Base-by-base conservation (phyloP, 2,888 invertebrate species). In the Plagodis dolabraria region DNA sequence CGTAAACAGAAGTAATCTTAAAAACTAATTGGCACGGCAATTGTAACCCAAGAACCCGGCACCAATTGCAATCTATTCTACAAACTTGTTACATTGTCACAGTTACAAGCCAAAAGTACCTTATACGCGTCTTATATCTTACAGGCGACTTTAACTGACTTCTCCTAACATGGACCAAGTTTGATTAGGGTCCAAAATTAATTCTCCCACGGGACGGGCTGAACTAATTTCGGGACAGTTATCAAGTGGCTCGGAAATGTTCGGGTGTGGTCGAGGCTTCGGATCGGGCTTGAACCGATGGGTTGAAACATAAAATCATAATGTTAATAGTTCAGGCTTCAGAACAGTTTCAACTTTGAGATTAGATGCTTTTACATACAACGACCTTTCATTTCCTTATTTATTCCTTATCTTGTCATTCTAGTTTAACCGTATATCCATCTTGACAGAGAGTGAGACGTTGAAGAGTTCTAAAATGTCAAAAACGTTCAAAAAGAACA, bases 181-280 rank as follows among this genome's bases (percentile, higher is more conserved):
- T 78, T 78, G 78, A 78, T 77, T 74, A 71, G 76, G 76, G 76
- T 75, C 63, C 72, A 74, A 76, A 72, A 76, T 77, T 72, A 77
- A 76, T 77, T 73, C 64, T 61, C 69, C 60, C 65, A 48, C 49
- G 67, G 64, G 67, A 69, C 70, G 52, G 60, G 54, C 67, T 69
- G 58, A 74, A 71, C 68, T 73, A 68, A 74, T 72, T 64, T 59
- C 60, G 53, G 50, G 51, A 63, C 61, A 64, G 63, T 67, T 69
- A 65, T 62, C 59, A 76, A 76, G 75, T 75, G 74, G 63, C 66
- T 67, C 60, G 69, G 70, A 73, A 73, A 70, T 70, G 70, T 71
- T 71, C 60, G 66, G 68, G 67, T 67, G 64, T 67, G 50, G 50
- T 36, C 54, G 45, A 53, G 58, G 55, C 50, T 57, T 49, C 48